Percentiles rank a stretch among this genome's conserved stretches.
These are phyloP conservation scores for Esperia sulphurella DNA, from an alignment of 2,888 invertebrate species.

Conservation along the genomic window DNA sequence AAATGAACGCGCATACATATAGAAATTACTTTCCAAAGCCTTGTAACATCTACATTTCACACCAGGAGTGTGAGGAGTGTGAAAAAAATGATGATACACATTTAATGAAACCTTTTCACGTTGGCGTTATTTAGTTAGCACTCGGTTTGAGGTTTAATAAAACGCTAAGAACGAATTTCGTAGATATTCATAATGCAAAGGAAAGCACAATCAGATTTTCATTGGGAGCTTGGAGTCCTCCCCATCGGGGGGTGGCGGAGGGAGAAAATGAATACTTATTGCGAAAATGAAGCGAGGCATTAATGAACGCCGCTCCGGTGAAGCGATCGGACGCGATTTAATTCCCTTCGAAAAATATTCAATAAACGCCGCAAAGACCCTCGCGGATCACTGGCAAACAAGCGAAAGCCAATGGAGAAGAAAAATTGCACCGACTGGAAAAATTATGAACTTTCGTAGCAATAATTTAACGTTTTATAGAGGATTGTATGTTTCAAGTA, in stretches of 20 bases:
- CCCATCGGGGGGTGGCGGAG: slow-evolving; percentile 26
- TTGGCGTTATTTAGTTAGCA: slow-evolving; percentile 47
- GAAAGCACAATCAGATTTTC: slow-evolving; percentile 73
- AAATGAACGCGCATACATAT: slow-evolving; percentile 53
- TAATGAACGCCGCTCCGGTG: slow-evolving; percentile 61
- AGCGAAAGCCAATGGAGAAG: slow-evolving; percentile 41
- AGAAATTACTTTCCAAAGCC: slow-evolving; percentile 49
- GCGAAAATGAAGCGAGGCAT: slow-evolving; percentile 69
- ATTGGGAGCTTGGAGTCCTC: slow-evolving; percentile 38
- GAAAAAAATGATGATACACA: slow-evolving; percentile 39
- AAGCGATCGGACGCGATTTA: slow-evolving; percentile 60
- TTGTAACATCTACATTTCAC: slow-evolving; percentile 38
- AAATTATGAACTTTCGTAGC: slow-evolving; percentile 24
- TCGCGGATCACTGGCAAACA: slow-evolving; percentile 45
- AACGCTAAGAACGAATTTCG: slow-evolving; percentile 53
- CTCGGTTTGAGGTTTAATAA: slow-evolving; percentile 54
- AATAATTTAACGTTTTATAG: neutral
- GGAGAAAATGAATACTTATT: slow-evolving; percentile 74
- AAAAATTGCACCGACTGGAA: slow-evolving; percentile 44
- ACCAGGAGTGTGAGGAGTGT: slow-evolving; percentile 22
- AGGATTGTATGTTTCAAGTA: too few species aligned
- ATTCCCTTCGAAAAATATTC: slow-evolving; percentile 71
- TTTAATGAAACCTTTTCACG: slow-evolving; percentile 43
- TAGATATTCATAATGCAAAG: slow-evolving; percentile 71
- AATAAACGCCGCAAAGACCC: slow-evolving; percentile 57